Evolutionary conservation across 1,140 invertebrate genomes (phyloP).

Genomic region (Apis cerana): DNA sequence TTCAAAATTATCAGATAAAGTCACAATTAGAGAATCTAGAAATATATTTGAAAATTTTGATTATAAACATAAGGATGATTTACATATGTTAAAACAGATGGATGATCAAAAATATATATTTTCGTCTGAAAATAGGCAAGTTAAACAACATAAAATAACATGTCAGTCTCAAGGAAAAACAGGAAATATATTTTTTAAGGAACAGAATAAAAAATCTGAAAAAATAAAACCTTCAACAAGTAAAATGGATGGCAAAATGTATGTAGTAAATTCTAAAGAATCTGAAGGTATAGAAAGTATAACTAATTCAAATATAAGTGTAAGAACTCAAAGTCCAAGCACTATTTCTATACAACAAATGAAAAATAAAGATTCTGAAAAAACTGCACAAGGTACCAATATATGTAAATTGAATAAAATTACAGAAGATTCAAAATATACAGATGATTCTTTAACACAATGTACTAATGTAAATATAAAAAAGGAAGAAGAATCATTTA

Average conservation of each 20-base stretch:
- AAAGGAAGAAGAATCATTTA: conserved; percentile 54
- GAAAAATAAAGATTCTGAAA: conserved; percentile 64
- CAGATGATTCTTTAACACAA: conserved; percentile 53
- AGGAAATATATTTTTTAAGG: conserved; percentile 56
- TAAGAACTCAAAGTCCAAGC: conserved; percentile 61
- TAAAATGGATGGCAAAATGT: conserved; percentile 66
- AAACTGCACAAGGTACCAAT: conserved; percentile 36
- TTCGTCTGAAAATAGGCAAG: conserved; percentile 57
- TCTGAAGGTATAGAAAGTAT: conserved; percentile 66
- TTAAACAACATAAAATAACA: conserved; percentile 62
- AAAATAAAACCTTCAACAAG: conserved; percentile 69
- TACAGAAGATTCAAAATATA: conserved; percentile 50
- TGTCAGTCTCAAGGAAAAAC: conserved; percentile 56
- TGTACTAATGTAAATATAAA: conserved; percentile 45
- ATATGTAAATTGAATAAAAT: conserved; percentile 40
- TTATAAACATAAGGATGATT: conserved; percentile 66
- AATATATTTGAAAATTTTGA: conserved; percentile 61
- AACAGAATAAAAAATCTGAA: conserved; percentile 69
- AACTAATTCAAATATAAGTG: conserved; percentile 60
- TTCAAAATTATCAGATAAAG: conserved; percentile 68
- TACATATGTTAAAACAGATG: conserved; percentile 55
- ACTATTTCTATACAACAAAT: conserved; percentile 49
- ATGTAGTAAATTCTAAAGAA: conserved; percentile 61
- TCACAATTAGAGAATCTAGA: conserved; percentile 66
- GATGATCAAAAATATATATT: conserved; percentile 69